Base-by-base conservation (phyloP, 1,140 invertebrate species). In the Drosophila novamexicana region DNA sequence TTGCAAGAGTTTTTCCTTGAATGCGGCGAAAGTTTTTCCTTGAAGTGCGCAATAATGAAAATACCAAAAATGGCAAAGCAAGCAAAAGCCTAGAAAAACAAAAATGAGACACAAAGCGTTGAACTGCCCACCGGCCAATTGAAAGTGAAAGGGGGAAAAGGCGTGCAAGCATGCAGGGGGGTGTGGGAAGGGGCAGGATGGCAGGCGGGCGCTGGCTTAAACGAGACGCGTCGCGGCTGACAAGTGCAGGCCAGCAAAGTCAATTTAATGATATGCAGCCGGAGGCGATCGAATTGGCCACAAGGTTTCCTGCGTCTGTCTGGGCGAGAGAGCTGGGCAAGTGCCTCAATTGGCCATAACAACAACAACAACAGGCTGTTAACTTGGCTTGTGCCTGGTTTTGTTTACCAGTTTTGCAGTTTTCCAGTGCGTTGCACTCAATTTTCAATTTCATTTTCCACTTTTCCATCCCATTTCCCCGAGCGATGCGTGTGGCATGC, bases 1-100 rank as follows among this genome's bases (percentile, higher is more conserved):
- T 67, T 32, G 29, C 40, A 34, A 62, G 40, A 8, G 14, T 22
- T 16, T 18, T 47, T 47, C 16, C 44, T 83, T 62, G 81, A 68
- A 75, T 74, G 68, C 65, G 63, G 81, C 65, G 81, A 84, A 84
- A 84, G 81, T 84, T 81, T 81, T 84, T 84, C 81, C 81, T 70
- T 70, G 68, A 77, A 80, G 47, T 76, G 72, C 73, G 71, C 75
- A 67, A 79, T 79, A 83, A 82, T 59, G 58, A 49, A 74, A 77
- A 77, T 79, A 18, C 18, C 22, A 29, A 29, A 80, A 81, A 81
- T 62, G 71, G 71, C 71, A 58, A 65, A 62, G 53, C 47, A 54
- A 49, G 14, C 16, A 42, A 64, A 52, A 63, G 44, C 39, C 58
- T 53, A 62, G 49, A 69, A 59, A 52, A 6, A 58, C 7, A 44